These are phyloP conservation scores for Eristalinus sepulchralis DNA, from an alignment of 2,888 invertebrate genomes.

Conservation along the genomic window DNA sequence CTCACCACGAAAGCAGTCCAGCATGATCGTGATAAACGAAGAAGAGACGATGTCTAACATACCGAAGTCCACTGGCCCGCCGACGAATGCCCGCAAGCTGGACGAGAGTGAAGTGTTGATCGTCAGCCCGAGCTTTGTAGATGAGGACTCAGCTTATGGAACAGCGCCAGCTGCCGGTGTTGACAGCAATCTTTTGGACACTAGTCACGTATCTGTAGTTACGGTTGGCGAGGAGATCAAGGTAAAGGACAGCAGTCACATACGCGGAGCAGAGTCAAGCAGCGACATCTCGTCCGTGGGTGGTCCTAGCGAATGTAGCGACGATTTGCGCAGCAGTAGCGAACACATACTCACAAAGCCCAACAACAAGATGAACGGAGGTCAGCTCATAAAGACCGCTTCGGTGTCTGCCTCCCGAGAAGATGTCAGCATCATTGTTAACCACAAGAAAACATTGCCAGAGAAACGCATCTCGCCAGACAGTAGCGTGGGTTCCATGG, in stretches of 20 bases:
- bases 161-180: conserved; percentile 77
- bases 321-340: conserved; percentile 59
- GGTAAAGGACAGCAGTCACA: conserved; percentile 86
- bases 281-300: conserved; percentile 74
- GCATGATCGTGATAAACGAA: conserved; percentile 77
- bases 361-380: conserved; percentile 66
- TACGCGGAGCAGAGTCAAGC: conserved; percentile 71
- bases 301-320: conserved; percentile 60
- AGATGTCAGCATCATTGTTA: conserved; percentile 80
- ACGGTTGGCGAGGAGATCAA: conserved; percentile 92
- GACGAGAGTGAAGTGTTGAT: conserved; percentile 94
- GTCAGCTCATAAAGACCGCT: conserved; percentile 56
- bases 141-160: conserved; percentile 85
- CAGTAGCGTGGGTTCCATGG: conserved; percentile 82
- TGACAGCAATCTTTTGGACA: conserved; percentile 83
- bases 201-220: conserved; percentile 95
- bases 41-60: conserved; percentile 62
- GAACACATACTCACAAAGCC: conserved; percentile 61
- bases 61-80: conserved; percentile 74
- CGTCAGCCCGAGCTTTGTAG: conserved; percentile 86
- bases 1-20: conserved; percentile 77
- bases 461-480: conserved; percentile 83
- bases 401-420: conserved; percentile 73
- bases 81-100: conserved; percentile 84
- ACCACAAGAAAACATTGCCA: conserved; percentile 78